Conservation (phyloP, 2,888 invertebrate genomes). For the Zele albiditarsus region DNA sequence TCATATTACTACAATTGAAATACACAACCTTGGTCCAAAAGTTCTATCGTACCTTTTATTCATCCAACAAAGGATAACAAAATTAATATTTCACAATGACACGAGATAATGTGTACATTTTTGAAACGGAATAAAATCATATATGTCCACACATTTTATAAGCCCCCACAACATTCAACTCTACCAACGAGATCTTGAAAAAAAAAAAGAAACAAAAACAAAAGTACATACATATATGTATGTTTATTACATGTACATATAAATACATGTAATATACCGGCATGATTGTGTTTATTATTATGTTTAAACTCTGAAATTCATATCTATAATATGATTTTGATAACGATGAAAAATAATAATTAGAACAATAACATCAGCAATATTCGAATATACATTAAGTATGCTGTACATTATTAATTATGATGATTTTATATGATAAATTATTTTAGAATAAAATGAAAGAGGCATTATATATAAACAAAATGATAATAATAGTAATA, state of each 20-base stretch:
- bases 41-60: constrained; percentile 18
- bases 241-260: not conserved
- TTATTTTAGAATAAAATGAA: constrained; percentile 36
- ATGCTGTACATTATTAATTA: constrained; percentile 22
- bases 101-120: constrained; percentile 11
- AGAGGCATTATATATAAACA: constrained; percentile 37
- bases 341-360: constrained; percentile 32
- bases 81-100: not conserved
- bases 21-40: constrained; percentile 22
- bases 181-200: constrained; percentile 12
- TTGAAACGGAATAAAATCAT: constrained; percentile 4
- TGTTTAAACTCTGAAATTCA: constrained; percentile 8
- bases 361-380: constrained; percentile 33
- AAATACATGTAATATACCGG: not conserved
- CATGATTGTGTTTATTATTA: not conserved
- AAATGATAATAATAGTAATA: constrained; percentile 18
- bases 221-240: not conserved
- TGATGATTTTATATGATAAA: constrained; percentile 9
- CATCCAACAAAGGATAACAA: not conserved
- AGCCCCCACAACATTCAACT: not conserved
- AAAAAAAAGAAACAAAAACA: not conserved
- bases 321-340: not conserved
- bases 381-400: constrained; percentile 28
- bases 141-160: not conserved
- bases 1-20: constrained; percentile 2